Evolutionary conservation across 1,140 invertebrate species (phyloP).

Genomic region (Pissodes strobi): DNA sequence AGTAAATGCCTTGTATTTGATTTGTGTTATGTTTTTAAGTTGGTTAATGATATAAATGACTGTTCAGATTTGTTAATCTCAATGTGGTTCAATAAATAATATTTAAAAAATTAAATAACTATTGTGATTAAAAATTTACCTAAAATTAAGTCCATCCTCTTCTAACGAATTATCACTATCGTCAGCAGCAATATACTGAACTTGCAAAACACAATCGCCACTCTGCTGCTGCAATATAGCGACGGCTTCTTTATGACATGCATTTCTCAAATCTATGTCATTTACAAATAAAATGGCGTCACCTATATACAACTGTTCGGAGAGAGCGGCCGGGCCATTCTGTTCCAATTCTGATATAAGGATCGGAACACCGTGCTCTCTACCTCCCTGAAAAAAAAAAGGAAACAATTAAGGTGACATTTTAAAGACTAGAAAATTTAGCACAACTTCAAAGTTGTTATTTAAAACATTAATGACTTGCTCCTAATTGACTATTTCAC

Average conservation of each 20-base stretch:
- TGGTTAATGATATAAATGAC: too few relatives aligned
- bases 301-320: slow-evolving; percentile 74
- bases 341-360: slow-evolving; percentile 84
- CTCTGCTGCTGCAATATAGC: slow-evolving; percentile 70
- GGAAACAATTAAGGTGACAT: too few relatives aligned
- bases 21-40: too few relatives aligned
- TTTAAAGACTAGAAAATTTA: too few relatives aligned
- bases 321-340: slow-evolving; percentile 73
- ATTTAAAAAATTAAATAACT: too few relatives aligned
- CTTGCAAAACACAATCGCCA: slow-evolving; percentile 71
- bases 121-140: too few relatives aligned
- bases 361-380: slow-evolving; percentile 84
- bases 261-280: slow-evolving; percentile 72
- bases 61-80: too few relatives aligned
- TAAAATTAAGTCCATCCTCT: slow-evolving; percentile 58
- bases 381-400: slow-evolving; percentile 66
- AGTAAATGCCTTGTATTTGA: too few relatives aligned
- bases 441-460: too few relatives aligned
- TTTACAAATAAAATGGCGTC: slow-evolving; percentile 84
- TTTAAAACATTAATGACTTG: too few relatives aligned
- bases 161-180: slow-evolving; percentile 63
- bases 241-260: slow-evolving; percentile 75
- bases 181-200: slow-evolving; percentile 75
- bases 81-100: too few relatives aligned
- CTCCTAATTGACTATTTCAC: too few relatives aligned